These are phyloP conservation scores for Antechinus stuartii DNA, from an alignment of 2,113 vertebrate species.

Conservation along the genomic window DNA sequence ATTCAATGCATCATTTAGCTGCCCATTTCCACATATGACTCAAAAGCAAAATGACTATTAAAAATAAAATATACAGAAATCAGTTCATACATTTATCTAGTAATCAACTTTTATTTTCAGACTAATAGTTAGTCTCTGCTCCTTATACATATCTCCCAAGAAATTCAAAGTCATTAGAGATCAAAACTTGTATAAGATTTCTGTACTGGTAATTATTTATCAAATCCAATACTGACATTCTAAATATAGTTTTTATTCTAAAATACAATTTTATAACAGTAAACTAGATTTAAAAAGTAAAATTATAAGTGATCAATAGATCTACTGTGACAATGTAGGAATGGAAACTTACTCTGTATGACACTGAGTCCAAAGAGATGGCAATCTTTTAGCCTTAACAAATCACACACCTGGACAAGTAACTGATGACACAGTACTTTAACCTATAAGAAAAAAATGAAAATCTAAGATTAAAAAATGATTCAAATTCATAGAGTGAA, in stretches of 20 bases:
- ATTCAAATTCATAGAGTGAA: background rate
- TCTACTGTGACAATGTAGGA: background rate
- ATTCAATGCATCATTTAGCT: too few relatives aligned
- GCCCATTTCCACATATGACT: too few relatives aligned
- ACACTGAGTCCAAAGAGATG: constrained; percentile 98
- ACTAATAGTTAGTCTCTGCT: background rate
- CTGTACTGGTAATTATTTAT: constrained; percentile 5
- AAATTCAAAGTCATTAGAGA: constrained; percentile 23
- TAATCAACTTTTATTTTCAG: constrained; percentile 42
- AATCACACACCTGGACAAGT: constrained; percentile 96
- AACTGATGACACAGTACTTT: constrained; percentile 97
- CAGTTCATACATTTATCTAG: constrained; percentile 29
- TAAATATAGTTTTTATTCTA: background rate
- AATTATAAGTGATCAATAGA: constrained; percentile 31
- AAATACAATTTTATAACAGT: constrained; percentile 18
- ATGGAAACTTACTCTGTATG: constrained; percentile 93
- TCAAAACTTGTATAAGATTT: constrained; percentile 19
- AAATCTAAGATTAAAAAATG: constrained; percentile 14
- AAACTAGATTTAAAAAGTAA: constrained; percentile 10
- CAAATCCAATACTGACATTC: background rate
- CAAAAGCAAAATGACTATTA: constrained; percentile 42
- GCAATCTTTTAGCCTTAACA: constrained; percentile 96
- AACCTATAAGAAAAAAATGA: constrained; percentile 85
- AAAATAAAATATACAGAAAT: constrained; percentile 26
- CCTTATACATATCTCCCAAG: constrained; percentile 15